Conservation (phyloP, 2,888 invertebrate species). For the Ochropleura plecta region DNA sequence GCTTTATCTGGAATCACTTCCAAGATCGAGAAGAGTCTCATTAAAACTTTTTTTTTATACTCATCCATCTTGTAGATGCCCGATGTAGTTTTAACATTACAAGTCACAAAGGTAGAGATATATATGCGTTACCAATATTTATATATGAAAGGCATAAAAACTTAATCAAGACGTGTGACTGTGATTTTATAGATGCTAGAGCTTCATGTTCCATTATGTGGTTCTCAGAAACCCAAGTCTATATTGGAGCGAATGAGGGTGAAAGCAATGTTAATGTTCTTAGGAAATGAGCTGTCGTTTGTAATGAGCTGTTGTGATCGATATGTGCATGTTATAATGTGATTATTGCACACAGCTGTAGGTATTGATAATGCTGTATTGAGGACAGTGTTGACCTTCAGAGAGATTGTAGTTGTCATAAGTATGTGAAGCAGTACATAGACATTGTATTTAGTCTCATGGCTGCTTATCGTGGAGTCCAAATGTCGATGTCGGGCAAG, state of each 20-base stretch:
- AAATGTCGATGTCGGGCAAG: background rate
- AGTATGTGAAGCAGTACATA: background rate
- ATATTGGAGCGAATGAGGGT: constrained; percentile 17
- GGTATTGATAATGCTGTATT: constrained; percentile 35
- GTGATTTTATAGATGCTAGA: constrained; percentile 32
- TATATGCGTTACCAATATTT: background rate
- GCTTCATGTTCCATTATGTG: constrained; percentile 31
- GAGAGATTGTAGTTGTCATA: background rate
- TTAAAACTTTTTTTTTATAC: background rate
- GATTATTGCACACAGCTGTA: constrained; percentile 46
- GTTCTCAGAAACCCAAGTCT: constrained; percentile 37
- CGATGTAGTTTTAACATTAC: background rate
- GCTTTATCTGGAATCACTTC: background rate
- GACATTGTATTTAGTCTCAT: background rate
- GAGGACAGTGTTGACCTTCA: constrained; percentile 47
- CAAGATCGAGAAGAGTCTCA: no score
- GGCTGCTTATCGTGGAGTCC: background rate
- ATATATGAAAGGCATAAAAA: background rate
- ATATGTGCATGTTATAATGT: constrained; percentile 33
- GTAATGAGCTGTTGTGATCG: constrained; percentile 53
- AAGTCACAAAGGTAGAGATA: background rate
- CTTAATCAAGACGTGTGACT: constrained; percentile 23
- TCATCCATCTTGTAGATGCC: background rate
- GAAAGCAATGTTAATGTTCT: constrained; percentile 52
- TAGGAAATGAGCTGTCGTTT: constrained; percentile 55